These are phyloP conservation scores for Sphinx pinastri DNA, from an alignment of 2,888 invertebrate species.

Conservation along the genomic window DNA sequence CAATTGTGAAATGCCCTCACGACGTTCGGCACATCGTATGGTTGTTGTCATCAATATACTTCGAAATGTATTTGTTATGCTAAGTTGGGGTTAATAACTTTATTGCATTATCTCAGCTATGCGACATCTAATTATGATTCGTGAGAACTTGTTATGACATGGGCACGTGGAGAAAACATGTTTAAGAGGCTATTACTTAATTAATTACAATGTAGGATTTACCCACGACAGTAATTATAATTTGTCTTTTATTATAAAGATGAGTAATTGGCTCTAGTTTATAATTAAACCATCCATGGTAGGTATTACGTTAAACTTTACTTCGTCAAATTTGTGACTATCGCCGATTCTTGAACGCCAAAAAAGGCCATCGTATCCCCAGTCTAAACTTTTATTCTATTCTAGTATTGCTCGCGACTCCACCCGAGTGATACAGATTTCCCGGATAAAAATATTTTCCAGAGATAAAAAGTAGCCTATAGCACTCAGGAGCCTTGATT, in stretches of 20 bases:
- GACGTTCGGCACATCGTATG: slow-evolving; percentile 57
- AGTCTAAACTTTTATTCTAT: too few species aligned
- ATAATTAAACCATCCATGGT: too few species aligned
- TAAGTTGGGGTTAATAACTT: slow-evolving; percentile 58
- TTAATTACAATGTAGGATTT: neutral
- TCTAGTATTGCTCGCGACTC: too few species aligned
- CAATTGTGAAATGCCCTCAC: slow-evolving; percentile 61
- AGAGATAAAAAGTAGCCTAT: too few species aligned
- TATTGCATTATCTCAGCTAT: slow-evolving; percentile 47
- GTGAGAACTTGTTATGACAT: slow-evolving; percentile 33
- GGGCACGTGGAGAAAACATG: slow-evolving; percentile 10
- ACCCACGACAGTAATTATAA: neutral
- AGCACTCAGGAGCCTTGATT: too few species aligned
- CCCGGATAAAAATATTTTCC: too few species aligned
- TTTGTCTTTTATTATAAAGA: neutral
- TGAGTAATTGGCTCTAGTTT: too few species aligned
- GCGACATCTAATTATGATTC: slow-evolving; percentile 35
- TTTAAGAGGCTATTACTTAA: neutral
- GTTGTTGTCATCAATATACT: slow-evolving; percentile 61
- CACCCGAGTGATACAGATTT: too few species aligned
- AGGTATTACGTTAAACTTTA: too few species aligned
- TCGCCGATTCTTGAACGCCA: too few species aligned
- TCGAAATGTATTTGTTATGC: slow-evolving; percentile 58
- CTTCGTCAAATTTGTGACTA: too few species aligned
- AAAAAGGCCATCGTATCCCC: too few species aligned